Percentiles rank a stretch among this genome's conserved stretches.
Conservation (phyloP, 2,113 vertebrate species). For the Panthera tigris region DNA sequence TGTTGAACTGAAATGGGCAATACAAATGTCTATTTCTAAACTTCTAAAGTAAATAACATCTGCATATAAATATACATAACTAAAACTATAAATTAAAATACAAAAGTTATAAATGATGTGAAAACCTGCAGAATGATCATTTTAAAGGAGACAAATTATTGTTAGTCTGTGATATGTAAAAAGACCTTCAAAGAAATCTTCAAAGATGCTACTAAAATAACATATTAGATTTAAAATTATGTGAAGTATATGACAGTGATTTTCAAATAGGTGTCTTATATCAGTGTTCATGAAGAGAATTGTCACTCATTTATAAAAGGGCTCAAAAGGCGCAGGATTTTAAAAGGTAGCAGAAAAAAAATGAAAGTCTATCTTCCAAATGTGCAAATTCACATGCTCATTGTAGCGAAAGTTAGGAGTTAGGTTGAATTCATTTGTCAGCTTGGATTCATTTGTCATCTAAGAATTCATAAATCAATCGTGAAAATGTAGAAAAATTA, state of each 20-base stretch:
- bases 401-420: not conserved
- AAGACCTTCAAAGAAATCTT: not conserved
- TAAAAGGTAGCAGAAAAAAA: not conserved
- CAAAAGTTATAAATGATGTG: not conserved
- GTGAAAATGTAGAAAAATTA: not conserved
- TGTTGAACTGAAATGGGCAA: not conserved
- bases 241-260: not conserved
- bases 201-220: not conserved
- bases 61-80: not conserved
- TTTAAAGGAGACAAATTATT: not conserved
- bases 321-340: not conserved
- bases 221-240: not conserved
- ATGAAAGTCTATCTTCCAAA: not conserved
- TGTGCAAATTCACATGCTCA: not conserved
- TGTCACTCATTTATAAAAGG: not conserved
- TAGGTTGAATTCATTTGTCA: not conserved
- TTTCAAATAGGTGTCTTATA: not conserved
- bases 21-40: not conserved
- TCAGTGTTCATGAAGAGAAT: not conserved
- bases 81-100: not conserved
- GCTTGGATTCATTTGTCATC: not conserved
- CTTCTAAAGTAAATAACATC: not conserved
- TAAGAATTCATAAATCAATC: slow-evolving; percentile 37
- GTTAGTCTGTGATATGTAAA: not conserved
- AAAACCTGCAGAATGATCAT: not conserved